Conservation (phyloP, 2,797 vertebrate genomes). For the Atherinosoma microstoma region DNA sequence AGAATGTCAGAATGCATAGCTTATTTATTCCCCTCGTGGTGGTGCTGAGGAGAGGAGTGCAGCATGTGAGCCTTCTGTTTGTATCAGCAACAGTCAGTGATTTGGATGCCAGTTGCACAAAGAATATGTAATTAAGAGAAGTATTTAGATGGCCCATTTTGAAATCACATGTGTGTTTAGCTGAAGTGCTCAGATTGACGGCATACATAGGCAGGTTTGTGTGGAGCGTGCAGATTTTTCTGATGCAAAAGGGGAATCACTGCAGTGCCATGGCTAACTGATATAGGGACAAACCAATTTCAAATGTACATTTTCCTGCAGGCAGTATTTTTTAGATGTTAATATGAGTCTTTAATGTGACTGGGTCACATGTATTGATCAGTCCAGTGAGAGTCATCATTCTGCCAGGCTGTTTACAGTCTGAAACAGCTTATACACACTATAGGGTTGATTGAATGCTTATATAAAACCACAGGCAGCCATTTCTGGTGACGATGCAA, state of each 20-base stretch:
- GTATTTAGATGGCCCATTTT: background rate
- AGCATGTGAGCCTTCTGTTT: background rate
- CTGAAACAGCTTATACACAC: conserved; percentile 22
- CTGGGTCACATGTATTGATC: conserved; percentile 22
- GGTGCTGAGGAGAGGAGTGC: conserved; percentile 11
- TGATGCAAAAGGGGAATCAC: conserved; percentile 11
- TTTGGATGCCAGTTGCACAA: background rate
- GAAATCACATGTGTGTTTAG: background rate
- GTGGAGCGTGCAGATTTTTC: background rate
- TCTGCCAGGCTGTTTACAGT: conserved; percentile 24
- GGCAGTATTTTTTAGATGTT: background rate
- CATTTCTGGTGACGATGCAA: conserved; percentile 10
- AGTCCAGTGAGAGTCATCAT: conserved; percentile 21
- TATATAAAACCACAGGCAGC: conserved; percentile 27
- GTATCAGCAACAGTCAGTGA: background rate
- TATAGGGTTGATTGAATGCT: conserved; percentile 18
- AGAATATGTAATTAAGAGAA: background rate
- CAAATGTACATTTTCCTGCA: conserved; percentile 9
- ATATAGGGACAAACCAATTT: background rate
- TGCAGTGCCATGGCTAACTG: conserved; percentile 20
- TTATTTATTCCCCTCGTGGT: conserved; percentile 11
- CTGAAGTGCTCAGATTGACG: background rate
- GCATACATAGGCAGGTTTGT: background rate
- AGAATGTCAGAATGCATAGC: conserved; percentile 4
- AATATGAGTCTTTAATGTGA: conserved; percentile 28